A percentile compares a stretch with the other conserved stretches of the same genome.
phyloP scores from a whole-genome alignment of 2,888 invertebrate genomes.

The Eumacrocentrus americanus region DNA sequence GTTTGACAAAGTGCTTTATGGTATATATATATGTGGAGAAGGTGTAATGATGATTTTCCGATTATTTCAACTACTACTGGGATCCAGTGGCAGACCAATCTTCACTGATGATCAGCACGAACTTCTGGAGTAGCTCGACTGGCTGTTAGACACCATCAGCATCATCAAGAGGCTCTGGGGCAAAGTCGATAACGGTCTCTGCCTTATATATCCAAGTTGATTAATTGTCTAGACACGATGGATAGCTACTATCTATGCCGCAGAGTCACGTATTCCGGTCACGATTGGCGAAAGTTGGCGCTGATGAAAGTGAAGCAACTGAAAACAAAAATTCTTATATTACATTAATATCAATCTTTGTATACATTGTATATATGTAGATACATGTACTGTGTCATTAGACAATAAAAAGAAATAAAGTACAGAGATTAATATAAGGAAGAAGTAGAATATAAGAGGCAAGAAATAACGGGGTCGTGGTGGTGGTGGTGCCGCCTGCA shows the following conservation, averaged over 20 bases:
- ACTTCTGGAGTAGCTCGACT: constrained; percentile 26
- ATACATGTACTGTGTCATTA: no score
- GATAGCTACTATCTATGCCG: constrained; percentile 36
- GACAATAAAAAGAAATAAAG: no score
- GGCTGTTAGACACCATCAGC: constrained; percentile 7
- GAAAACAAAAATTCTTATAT: no score
- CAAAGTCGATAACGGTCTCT: constrained; percentile 45
- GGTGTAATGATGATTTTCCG: constrained; percentile 20
- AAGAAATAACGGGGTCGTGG: constrained; percentile 1
- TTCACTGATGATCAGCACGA: constrained; percentile 37
- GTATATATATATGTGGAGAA: constrained; percentile 6
- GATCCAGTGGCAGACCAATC: constrained; percentile 29
- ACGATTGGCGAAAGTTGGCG: constrained; percentile 4
- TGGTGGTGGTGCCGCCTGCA: constrained; percentile 14
- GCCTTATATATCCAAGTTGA: constrained; percentile 41
- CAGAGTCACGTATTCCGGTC: constrained; percentile 12
- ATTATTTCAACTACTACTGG: constrained; percentile 24
- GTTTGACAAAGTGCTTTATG: constrained; percentile 28
- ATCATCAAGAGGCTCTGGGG: neutral
- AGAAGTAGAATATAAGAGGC: no score
- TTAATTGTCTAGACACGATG: constrained; percentile 46
- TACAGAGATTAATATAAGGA: constrained; percentile 8
- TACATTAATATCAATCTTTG: no score
- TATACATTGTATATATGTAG: no score
- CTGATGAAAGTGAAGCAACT: neutral